Evolutionary conservation across 2,888 invertebrate genomes (phyloP).

Genomic region (Lochmaea capreae): DNA sequence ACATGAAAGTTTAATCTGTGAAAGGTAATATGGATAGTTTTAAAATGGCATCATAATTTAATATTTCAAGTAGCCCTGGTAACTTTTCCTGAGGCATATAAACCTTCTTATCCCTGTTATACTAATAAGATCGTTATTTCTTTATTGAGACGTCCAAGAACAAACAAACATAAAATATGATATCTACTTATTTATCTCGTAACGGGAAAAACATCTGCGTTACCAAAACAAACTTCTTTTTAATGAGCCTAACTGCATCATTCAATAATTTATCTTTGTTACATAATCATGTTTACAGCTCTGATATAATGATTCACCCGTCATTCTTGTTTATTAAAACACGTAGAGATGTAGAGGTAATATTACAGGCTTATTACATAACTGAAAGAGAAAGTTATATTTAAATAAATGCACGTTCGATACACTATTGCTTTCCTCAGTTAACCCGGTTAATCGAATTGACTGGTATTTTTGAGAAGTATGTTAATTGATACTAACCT

Average conservation of each 20-base stretch:
- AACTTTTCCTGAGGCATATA: neutral
- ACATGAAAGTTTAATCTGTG: too few species aligned
- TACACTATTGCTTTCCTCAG: constrained; percentile 19
- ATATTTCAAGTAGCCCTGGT: neutral
- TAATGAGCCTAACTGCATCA: constrained; percentile 4
- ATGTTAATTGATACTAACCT: constrained; percentile 6
- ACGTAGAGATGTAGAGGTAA: neutral
- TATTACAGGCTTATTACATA: constrained; percentile 23
- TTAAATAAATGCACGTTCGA: constrained; percentile 26
- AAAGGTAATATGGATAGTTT: too few species aligned
- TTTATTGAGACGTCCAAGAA: neutral
- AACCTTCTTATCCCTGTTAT: neutral
- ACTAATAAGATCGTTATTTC: neutral
- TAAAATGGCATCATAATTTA: too few species aligned
- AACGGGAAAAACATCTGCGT: neutral
- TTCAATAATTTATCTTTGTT: constrained; percentile 5
- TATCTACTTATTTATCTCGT: neutral
- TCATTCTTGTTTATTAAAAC: constrained; percentile 28
- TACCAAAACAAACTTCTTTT: constrained; percentile 14
- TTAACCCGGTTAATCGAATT: constrained; percentile 27
- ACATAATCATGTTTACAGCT: constrained; percentile 21
- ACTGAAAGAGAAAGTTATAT: constrained; percentile 30
- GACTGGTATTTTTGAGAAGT: constrained; percentile 10
- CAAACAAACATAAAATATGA: neutral
- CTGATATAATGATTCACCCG: constrained; percentile 3